Conservation (phyloP, 2,797 vertebrate genomes). For the Bothrops alternatus region DNA sequence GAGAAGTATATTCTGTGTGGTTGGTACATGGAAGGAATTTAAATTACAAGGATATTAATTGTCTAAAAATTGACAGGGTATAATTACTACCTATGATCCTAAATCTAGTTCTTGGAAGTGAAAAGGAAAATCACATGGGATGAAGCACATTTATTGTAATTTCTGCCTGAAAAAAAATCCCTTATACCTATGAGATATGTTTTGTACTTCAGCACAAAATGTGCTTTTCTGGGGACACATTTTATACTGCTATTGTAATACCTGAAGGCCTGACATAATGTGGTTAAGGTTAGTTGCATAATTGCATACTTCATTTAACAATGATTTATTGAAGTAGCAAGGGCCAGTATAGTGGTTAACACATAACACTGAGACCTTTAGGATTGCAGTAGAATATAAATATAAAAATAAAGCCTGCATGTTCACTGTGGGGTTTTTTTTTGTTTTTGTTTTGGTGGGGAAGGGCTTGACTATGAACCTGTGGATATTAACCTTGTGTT, state of each 20-base stretch:
- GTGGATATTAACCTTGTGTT: background rate
- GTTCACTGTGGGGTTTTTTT: background rate
- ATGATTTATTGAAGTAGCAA: background rate
- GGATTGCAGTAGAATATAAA: background rate
- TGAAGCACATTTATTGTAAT: background rate
- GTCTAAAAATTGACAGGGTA: background rate
- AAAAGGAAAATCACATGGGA: background rate
- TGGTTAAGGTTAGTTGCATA: background rate
- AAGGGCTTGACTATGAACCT: background rate
- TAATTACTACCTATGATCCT: background rate
- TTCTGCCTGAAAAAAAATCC: background rate
- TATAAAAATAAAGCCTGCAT: background rate
- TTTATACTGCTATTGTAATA: background rate
- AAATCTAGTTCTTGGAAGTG: background rate
- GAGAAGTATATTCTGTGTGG: background rate
- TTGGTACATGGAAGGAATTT: background rate
- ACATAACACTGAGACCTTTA: background rate
- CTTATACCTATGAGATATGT: background rate
- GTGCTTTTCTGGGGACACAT: background rate
- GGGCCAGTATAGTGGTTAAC: background rate
- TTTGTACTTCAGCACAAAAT: background rate
- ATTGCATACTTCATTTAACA: background rate
- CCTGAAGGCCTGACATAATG: background rate
- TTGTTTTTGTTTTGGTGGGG: background rate
- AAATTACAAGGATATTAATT: conserved; percentile 4